These are phyloP conservation scores for Dascyllus trimaculatus DNA, from an alignment of 2,113 vertebrate species.

Conservation along the genomic window DNA sequence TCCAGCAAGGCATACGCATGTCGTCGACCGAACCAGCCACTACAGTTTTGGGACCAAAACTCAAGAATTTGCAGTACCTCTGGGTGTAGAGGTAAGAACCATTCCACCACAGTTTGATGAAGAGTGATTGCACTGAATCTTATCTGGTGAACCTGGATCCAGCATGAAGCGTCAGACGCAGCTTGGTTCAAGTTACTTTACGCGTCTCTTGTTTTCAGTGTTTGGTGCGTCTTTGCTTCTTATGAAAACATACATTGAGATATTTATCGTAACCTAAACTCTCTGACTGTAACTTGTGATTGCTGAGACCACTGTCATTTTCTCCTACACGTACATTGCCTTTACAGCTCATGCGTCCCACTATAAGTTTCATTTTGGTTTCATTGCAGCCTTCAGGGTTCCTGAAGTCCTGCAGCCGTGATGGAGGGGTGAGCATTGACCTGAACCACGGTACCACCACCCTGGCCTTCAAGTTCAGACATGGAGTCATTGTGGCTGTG, in stretches of 20 bases:
- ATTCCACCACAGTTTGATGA: neutral
- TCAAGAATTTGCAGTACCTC: constrained; percentile 84
- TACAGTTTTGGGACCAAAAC: constrained; percentile 80
- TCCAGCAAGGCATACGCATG: constrained; percentile 16
- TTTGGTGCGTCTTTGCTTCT: neutral
- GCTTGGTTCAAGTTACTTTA: constrained; percentile 21
- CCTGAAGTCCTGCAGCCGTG: constrained; percentile 72
- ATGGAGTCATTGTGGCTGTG: constrained; percentile 91
- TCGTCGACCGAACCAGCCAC: constrained; percentile 71
- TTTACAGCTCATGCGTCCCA: neutral
- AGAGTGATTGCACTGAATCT: neutral
- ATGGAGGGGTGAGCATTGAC: constrained; percentile 80
- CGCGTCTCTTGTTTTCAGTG: constrained; percentile 51
- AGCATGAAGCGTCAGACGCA: constrained; percentile 27
- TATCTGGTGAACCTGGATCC: neutral
- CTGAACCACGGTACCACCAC: constrained; percentile 91
- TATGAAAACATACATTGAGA: neutral
- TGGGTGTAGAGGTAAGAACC: constrained; percentile 83
- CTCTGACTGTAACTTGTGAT: too few relatives aligned
- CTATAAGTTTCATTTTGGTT: neutral
- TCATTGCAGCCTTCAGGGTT: constrained; percentile 83
- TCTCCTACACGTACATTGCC: neutral
- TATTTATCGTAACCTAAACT: too few relatives aligned
- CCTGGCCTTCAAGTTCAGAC: constrained; percentile 91
- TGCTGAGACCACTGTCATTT: too few relatives aligned